phyloP scores from a whole-genome alignment of 2,888 invertebrate genomes.

The Aphodius sticticus region DNA sequence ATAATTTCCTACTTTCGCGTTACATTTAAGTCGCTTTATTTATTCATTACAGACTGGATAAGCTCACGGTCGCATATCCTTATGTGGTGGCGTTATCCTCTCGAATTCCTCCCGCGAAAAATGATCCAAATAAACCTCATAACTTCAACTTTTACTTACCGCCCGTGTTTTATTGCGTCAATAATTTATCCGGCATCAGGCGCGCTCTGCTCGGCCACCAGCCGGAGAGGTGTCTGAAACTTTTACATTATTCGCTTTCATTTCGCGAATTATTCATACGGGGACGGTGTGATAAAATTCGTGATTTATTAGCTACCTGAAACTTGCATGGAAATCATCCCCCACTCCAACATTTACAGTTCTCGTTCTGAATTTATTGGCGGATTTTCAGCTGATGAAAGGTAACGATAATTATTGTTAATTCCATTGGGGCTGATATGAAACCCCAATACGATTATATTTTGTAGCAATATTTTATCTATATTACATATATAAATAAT shows the following conservation, averaged over 20 bases:
- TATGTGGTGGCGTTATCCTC: not conserved
- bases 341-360: not conserved
- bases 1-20: too few relatives aligned
- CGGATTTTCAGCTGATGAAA: not conserved
- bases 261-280: slow-evolving; percentile 17
- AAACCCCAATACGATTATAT: too few relatives aligned
- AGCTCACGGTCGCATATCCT: too few relatives aligned
- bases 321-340: slow-evolving; percentile 10
- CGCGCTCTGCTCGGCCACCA: not conserved
- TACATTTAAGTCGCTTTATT: too few relatives aligned
- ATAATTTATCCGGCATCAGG: slow-evolving; percentile 14
- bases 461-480: too few relatives aligned
- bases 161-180: slow-evolving; percentile 11
- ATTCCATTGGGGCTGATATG: not conserved
- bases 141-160: slow-evolving; percentile 24
- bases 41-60: too few relatives aligned
- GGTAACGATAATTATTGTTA: not conserved
- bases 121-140: slow-evolving; percentile 23
- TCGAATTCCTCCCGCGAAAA: slow-evolving; percentile 17
- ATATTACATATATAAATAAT: too few relatives aligned
- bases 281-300: slow-evolving; percentile 23
- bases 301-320: slow-evolving; percentile 14
- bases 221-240: not conserved
- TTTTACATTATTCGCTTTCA: slow-evolving; percentile 21
- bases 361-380: not conserved